Base-by-base conservation (phyloP, 2,113 vertebrate genomes). In the Neotragus pygmaeus region DNA sequence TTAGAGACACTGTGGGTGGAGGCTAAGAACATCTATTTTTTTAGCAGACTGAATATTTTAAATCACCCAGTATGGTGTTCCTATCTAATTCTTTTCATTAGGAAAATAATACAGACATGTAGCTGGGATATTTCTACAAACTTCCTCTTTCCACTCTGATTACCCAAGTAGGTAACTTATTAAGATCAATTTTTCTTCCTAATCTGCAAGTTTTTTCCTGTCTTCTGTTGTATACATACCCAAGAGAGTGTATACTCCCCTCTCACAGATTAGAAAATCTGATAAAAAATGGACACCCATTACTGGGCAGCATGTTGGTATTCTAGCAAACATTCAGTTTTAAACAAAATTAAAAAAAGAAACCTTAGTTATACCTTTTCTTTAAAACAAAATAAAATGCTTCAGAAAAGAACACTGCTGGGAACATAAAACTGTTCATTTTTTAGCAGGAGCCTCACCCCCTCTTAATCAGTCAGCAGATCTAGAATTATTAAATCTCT, bases 1-100 rank as follows among this genome's bases (percentile, higher is more conserved):
- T 98, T 98, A 98, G 97, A 98, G 39, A 96, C 93, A 96, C 13
- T 91, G 93, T 73, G 21, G 97, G 98, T 98, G 96, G 98, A 98
- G 97, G 98, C 91, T 96, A 98, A 98, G 98, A 98, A 99, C 98
- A 98, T 98, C 98, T 98, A 97, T 98, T 97, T 98, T 98, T 98
- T 98, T 98, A 98, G 96, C 94, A 98, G 92, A 98, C 92, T 96
- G 93, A 98, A 97, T 98, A 99, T 98, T 98, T 98, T 98, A 98
- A 98, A 99, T 95, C 97, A 98, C 85, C 91, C 96, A 96, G 75
- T 53, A 95, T 97, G 98, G 57, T 96, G 97, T 98, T 98, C 91
- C 90, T 98, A 93, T 92, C 36, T 98, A 98, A 97, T 95, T 92
- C 95, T 93, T 97, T 97, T 98, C 95, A 98, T 96, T 75, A 90